Conservation (phyloP, 1,140 invertebrate genomes). For the Solenopsis fugax region DNA sequence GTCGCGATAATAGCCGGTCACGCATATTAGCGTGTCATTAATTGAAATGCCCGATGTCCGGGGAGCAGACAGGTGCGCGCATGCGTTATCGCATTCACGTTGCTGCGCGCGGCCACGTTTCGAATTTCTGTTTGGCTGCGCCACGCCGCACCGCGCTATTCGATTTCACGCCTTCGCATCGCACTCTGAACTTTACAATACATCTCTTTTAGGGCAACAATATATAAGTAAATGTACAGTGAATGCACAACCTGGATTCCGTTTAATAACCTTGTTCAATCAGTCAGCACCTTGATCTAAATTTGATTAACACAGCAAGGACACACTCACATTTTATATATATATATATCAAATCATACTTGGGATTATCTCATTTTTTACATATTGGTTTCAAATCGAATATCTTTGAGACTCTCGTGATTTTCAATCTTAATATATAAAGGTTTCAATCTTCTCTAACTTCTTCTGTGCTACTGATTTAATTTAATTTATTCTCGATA, state of each 20-base stretch:
- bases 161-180: slow-evolving; percentile 12
- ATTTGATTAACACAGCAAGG: neutral
- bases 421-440: neutral
- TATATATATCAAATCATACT: no score
- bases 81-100: slow-evolving; percentile 19
- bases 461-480: neutral
- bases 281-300: neutral
- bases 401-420: neutral
- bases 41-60: slow-evolving; percentile 43
- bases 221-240: neutral
- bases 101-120: neutral
- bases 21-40: slow-evolving; percentile 44
- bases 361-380: neutral
- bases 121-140: slow-evolving; percentile 16
- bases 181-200: neutral
- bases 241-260: neutral
- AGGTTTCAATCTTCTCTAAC: neutral
- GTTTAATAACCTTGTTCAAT: neutral
- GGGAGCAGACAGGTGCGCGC: slow-evolving; percentile 24
- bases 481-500: neutral
- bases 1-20: slow-evolving; percentile 23
- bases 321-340: no score
- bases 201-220: neutral
- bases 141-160: neutral
- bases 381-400: neutral